Conservation (phyloP, 1,140 invertebrate genomes). For the Ceratina japonica region DNA sequence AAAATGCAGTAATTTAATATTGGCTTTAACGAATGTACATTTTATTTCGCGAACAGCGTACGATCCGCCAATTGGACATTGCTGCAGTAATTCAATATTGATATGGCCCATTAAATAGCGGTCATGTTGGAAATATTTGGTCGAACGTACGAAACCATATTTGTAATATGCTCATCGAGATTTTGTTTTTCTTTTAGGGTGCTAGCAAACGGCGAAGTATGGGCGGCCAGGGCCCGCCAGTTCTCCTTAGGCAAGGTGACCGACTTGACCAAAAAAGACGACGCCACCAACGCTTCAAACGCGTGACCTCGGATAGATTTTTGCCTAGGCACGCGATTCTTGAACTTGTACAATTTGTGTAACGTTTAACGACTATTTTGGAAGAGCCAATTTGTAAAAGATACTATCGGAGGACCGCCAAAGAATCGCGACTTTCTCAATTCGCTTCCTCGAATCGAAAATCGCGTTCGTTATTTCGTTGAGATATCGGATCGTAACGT, state of each 20-base stretch:
- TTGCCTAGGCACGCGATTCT: constrained; percentile 50
- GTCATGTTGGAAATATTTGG: too few relatives aligned
- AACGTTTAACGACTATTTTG: constrained; percentile 24
- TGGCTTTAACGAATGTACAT: too few relatives aligned
- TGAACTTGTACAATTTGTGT: constrained; percentile 58
- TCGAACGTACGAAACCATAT: background rate
- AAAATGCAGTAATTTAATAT: too few relatives aligned
- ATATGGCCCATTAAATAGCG: too few relatives aligned
- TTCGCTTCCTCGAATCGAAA: background rate
- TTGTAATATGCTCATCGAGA: background rate
- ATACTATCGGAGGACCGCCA: background rate
- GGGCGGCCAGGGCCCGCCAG: constrained; percentile 73
- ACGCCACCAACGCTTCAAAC: constrained; percentile 54
- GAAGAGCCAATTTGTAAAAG: constrained; percentile 25
- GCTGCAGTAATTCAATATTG: too few relatives aligned
- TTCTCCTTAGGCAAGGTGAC: constrained; percentile 64
- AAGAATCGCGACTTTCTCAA: background rate
- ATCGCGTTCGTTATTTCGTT: background rate
- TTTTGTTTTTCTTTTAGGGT: constrained; percentile 65
- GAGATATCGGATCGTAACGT: constrained; percentile 27
- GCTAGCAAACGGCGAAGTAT: constrained; percentile 72
- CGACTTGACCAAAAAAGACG: constrained; percentile 54
- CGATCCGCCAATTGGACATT: too few relatives aligned
- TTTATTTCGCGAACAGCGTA: too few relatives aligned
- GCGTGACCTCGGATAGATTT: constrained; percentile 67